Conservation (phyloP, 1,140 invertebrate species). For the Sesamia nonagrioides region DNA sequence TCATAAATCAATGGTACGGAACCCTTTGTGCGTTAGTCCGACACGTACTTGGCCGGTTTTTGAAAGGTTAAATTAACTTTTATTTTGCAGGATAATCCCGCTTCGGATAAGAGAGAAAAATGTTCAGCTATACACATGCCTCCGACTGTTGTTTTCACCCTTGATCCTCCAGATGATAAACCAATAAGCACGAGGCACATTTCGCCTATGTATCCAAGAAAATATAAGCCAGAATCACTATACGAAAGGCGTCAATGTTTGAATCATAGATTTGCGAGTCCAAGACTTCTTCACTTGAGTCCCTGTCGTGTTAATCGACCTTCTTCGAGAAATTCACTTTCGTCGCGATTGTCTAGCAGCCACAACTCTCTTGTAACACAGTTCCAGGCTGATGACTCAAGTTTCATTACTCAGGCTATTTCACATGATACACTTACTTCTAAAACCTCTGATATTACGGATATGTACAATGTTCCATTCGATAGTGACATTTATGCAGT, state of each 20-base stretch:
- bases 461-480: conserved; percentile 95
- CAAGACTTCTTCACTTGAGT: conserved; percentile 89
- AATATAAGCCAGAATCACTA: conserved; percentile 75
- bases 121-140: conserved; percentile 72
- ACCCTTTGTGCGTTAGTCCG: too few relatives aligned
- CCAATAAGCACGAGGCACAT: conserved; percentile 67
- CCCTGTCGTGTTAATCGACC: conserved; percentile 89
- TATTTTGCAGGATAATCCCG: conserved; percentile 73
- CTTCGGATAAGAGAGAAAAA: conserved; percentile 63
- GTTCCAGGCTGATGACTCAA: conserved; percentile 93
- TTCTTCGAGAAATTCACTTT: conserved; percentile 91
- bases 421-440: conserved; percentile 92
- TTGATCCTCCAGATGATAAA: conserved; percentile 67
- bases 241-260: conserved; percentile 80
- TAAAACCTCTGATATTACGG: conserved; percentile 91
- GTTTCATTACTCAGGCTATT: conserved; percentile 95
- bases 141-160: conserved; percentile 70
- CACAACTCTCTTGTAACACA: conserved; percentile 93
- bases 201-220: conserved; percentile 78
- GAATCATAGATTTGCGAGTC: conserved; percentile 88
- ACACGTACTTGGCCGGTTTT: too few relatives aligned
- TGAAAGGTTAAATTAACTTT: neutral
- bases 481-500: conserved; percentile 95
- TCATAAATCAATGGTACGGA: too few relatives aligned
- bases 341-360: conserved; percentile 92